Evolutionary conservation across 1,140 invertebrate genomes (phyloP).

Genomic region (Arctopsyche grandis): DNA sequence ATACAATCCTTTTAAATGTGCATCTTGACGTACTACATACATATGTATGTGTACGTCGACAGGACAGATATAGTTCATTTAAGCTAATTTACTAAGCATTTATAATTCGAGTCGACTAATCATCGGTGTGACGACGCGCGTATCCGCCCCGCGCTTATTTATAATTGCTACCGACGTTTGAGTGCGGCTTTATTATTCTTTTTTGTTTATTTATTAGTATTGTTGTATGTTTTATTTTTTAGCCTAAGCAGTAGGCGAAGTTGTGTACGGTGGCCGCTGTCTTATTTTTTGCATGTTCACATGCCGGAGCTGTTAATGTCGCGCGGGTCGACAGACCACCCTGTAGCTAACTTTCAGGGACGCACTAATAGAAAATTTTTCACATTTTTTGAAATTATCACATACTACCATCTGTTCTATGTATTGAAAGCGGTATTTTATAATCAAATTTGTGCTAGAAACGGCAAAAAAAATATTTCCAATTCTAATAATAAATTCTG

Average conservation of each 20-base stretch:
- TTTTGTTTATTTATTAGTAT: slow-evolving; percentile 30
- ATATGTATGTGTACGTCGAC: background rate
- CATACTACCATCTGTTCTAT: too few relatives aligned
- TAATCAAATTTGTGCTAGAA: too few relatives aligned
- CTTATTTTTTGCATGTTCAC: slow-evolving; percentile 48
- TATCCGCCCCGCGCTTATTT: slow-evolving; percentile 35
- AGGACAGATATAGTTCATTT: slow-evolving; percentile 45
- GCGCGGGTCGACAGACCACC: slow-evolving; percentile 47
- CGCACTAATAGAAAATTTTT: background rate
- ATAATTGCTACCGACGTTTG: slow-evolving; percentile 46
- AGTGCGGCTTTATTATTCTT: slow-evolving; percentile 12
- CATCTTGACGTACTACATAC: background rate
- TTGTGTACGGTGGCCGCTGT: background rate
- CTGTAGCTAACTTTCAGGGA: slow-evolving; percentile 24
- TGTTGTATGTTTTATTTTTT: background rate
- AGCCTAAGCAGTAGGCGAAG: background rate
- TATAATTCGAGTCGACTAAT: slow-evolving; percentile 43
- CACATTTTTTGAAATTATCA: too few relatives aligned
- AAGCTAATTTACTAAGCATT: slow-evolving; percentile 52
- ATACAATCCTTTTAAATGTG: background rate
- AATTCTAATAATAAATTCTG: too few relatives aligned
- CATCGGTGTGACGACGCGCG: slow-evolving; percentile 33
- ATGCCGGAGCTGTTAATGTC: slow-evolving; percentile 49
- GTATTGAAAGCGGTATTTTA: too few relatives aligned
- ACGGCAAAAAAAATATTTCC: too few relatives aligned